These are phyloP conservation scores for Oryzias celebensis DNA, from an alignment of 2,113 vertebrate species.

Conservation along the genomic window DNA sequence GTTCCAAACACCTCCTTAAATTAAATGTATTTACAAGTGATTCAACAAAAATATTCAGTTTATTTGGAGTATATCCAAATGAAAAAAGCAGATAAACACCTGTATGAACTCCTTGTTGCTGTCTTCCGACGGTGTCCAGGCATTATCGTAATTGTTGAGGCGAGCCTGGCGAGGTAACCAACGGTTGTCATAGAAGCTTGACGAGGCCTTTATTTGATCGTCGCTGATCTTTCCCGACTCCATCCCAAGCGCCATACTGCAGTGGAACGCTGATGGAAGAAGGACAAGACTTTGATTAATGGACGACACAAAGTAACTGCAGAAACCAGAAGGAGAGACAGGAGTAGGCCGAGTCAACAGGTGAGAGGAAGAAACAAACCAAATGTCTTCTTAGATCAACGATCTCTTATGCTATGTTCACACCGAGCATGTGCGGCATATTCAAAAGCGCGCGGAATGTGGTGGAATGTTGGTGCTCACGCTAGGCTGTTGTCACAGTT, in stretches of 20 bases:
- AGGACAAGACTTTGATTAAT: not conserved
- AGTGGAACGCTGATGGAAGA: slow-evolving; percentile 85
- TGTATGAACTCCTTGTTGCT: slow-evolving; percentile 95
- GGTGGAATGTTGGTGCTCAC: no score
- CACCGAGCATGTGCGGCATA: no score
- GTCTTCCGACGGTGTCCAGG: slow-evolving; percentile 94
- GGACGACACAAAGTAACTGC: no score
- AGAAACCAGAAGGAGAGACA: not conserved
- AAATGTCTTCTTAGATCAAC: no score
- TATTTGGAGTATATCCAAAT: no score
- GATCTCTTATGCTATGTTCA: no score
- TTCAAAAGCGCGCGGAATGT: no score
- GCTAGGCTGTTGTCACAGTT: no score
- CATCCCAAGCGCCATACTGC: slow-evolving; percentile 90
- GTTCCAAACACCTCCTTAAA: not conserved
- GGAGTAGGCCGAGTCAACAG: no score
- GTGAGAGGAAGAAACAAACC: no score
- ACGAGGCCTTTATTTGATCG: slow-evolving; percentile 91
- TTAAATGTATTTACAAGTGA: not conserved
- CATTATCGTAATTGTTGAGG: slow-evolving; percentile 93
- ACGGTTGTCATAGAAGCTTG: slow-evolving; percentile 86
- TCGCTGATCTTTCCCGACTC: slow-evolving; percentile 94
- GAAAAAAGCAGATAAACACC: slow-evolving; percentile 63
- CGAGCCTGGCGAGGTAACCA: slow-evolving; percentile 93
- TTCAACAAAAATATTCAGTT: no score